A percentile compares a stretch with the other conserved stretches of the same genome.
phyloP scores from a whole-genome alignment of 92 coral and sea anemone genomes.

The Epizoanthus ramosus region DNA sequence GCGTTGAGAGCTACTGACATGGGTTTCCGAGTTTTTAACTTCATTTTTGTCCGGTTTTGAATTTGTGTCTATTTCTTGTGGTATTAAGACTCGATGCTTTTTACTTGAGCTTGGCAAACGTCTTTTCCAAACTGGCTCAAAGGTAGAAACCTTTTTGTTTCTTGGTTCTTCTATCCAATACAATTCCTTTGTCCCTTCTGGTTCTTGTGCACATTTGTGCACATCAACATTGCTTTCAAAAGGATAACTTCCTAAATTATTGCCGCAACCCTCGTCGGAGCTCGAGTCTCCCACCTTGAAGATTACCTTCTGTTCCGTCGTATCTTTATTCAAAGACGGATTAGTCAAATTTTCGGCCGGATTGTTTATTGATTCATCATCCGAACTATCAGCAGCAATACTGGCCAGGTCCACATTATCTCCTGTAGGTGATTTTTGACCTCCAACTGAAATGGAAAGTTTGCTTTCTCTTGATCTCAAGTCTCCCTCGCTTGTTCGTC shows the following conservation, averaged over 20 bases:
- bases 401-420: not conserved
- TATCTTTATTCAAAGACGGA: not conserved
- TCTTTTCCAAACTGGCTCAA: slow-evolving; percentile 4
- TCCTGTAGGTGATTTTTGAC: not conserved
- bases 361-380: not conserved
- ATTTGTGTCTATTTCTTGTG: not conserved
- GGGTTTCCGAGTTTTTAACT: not conserved
- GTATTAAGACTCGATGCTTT: not conserved
- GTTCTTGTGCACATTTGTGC: not conserved
- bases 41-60: not conserved
- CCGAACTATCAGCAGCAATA: not conserved
- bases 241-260: not conserved
- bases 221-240: not conserved
- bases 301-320: not conserved
- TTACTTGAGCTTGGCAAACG: not conserved
- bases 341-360: not conserved
- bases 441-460: not conserved
- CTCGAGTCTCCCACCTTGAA: slow-evolving; percentile 1
- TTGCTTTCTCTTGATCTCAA: slow-evolving; percentile 4
- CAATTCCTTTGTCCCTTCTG: not conserved
- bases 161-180: not conserved
- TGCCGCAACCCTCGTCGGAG: not conserved
- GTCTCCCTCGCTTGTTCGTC: slow-evolving; percentile 29
- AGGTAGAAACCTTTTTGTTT: not conserved
- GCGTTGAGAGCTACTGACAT: not conserved